Conservation (phyloP, 2,888 invertebrate genomes). For the Scaptodrosophila latifasciaeformis region DNA sequence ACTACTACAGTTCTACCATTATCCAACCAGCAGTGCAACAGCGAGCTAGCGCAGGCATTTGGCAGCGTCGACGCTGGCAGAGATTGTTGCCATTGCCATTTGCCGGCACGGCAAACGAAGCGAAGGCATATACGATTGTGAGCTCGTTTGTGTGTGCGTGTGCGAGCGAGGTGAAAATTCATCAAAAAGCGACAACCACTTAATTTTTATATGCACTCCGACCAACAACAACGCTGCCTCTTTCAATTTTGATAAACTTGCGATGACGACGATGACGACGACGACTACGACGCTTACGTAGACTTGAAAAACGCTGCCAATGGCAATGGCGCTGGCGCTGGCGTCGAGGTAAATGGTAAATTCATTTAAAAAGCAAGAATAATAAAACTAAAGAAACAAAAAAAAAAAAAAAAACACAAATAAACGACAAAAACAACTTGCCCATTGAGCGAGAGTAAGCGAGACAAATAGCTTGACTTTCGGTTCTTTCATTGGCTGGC, state of each 20-base stretch:
- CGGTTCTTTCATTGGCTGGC: conserved; percentile 35
- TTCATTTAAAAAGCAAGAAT: conserved; percentile 57
- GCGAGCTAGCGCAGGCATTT: conserved; percentile 5
- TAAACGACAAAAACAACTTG: background rate
- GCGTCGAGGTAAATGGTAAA: conserved; percentile 30
- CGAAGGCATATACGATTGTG: too few relatives aligned
- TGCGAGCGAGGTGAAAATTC: conserved; percentile 69
- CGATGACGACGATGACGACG: conserved; percentile 6
- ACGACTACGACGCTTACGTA: too few relatives aligned
- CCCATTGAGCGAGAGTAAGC: conserved; percentile 27
- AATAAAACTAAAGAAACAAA: too few relatives aligned
- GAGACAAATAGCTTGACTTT: conserved; percentile 37
- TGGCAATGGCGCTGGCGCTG: background rate
- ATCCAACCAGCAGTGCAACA: conserved; percentile 31
- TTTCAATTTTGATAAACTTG: conserved; percentile 66
- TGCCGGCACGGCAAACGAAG: conserved; percentile 25
- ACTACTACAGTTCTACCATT: conserved; percentile 24
- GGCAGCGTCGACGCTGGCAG: conserved; percentile 35
- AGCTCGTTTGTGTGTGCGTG: conserved; percentile 23
- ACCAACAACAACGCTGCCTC: conserved; percentile 41
- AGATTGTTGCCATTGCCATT: conserved; percentile 71
- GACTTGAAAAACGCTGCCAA: conserved; percentile 2
- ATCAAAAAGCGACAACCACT: conserved; percentile 67
- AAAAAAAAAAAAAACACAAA: too few relatives aligned
- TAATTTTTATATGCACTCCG: conserved; percentile 64